Percentiles rank a stretch among this genome's conserved stretches.
Conservation (phyloP, 2,113 vertebrate genomes). For the crab-eating macaque (Macaca fascicularis) region T2T-MFA8v1.1 NC_088387.1:58012001-58012500, state of each 20-base stretch:
- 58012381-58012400: slow-evolving; percentile 99
- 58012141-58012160: slow-evolving; percentile 45
- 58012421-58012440: slow-evolving; percentile 94
- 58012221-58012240: slow-evolving; percentile 11
- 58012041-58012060: slow-evolving; percentile 32
- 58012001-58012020: slow-evolving; percentile 41
- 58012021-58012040: slow-evolving; percentile 21
- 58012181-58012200: slow-evolving; percentile 17
- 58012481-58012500: slow-evolving; percentile 54
- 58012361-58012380: slow-evolving; percentile 96
- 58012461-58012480: slow-evolving; percentile 91
- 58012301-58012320: not conserved
- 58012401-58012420: slow-evolving; percentile 98
- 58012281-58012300: slow-evolving; percentile 23
- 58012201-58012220: not conserved
- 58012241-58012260: slow-evolving; percentile 7
- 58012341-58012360: slow-evolving; percentile 63
- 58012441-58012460: slow-evolving; percentile 93
- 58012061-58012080: slow-evolving; percentile 35
- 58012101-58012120: not conserved
- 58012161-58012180: slow-evolving; percentile 15
- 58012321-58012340: slow-evolving; percentile 52
- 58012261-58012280: not conserved
- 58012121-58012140: not conserved
- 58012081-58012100: not conserved